Conservation (phyloP, 2,888 invertebrate species). For the Phalera bucephala region DNA sequence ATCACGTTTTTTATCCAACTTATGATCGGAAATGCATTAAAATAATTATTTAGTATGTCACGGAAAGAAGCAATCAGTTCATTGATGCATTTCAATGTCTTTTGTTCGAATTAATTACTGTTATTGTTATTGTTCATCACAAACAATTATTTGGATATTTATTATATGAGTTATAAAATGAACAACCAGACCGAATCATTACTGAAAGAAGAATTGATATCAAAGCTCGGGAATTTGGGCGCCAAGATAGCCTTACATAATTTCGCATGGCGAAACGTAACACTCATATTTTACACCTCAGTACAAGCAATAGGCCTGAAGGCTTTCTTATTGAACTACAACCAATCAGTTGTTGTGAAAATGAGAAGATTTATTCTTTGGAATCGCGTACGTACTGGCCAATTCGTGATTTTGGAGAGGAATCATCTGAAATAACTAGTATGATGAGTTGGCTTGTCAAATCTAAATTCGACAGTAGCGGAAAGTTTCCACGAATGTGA, state of each 20-base stretch:
- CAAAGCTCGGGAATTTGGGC: constrained; percentile 42
- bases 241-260: constrained; percentile 56
- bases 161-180: constrained; percentile 10
- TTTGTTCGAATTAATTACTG: too few species aligned
- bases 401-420: constrained; percentile 51
- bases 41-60: constrained; percentile 8
- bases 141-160: constrained; percentile 9
- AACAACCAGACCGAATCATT: constrained; percentile 23
- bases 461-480: constrained; percentile 45
- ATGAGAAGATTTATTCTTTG: constrained; percentile 34
- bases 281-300: constrained; percentile 44
- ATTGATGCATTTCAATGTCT: constrained; percentile 5
- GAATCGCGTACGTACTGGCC: constrained; percentile 28
- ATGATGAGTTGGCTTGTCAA: constrained; percentile 38
- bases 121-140: not conserved
- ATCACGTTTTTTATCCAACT: constrained; percentile 9
- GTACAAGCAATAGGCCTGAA: constrained; percentile 35
- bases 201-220: constrained; percentile 21
- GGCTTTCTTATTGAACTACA: constrained; percentile 45
- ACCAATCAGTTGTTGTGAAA: constrained; percentile 41
- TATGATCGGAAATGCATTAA: constrained; percentile 24
- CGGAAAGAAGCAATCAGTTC: constrained; percentile 15
- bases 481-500: constrained; percentile 48
- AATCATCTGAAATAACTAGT: constrained; percentile 37
- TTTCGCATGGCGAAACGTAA: constrained; percentile 57